Conservation (phyloP, 2,888 invertebrate genomes). For the Campopleginae sp. region DNA sequence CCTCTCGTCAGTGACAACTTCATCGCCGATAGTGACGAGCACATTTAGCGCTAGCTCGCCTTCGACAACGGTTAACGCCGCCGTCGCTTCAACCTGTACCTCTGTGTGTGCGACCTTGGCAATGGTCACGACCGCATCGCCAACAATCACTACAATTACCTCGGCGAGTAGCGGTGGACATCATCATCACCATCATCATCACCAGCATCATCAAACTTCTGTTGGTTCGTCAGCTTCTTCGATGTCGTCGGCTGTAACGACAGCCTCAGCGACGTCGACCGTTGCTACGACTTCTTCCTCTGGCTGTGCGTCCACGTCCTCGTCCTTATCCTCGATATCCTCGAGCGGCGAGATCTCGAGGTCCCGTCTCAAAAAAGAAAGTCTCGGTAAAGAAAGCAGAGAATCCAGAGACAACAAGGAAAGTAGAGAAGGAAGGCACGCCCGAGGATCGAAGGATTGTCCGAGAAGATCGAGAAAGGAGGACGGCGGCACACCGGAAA, state of each 20-base stretch:
- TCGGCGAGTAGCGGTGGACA: constrained; percentile 50
- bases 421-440: constrained; percentile 81
- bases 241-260: constrained; percentile 14
- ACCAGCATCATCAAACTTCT: constrained; percentile 63
- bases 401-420: constrained; percentile 81
- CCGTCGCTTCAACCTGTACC: constrained; percentile 74
- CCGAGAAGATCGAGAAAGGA: constrained; percentile 80
- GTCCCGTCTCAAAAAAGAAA: constrained; percentile 76
- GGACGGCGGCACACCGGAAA: constrained; percentile 71
- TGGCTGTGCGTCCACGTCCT: constrained; percentile 68
- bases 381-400: constrained; percentile 77
- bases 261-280: constrained; percentile 70
- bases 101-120: constrained; percentile 70
- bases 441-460: constrained; percentile 79
- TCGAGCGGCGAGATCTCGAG: constrained; percentile 73
- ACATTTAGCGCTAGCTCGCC: constrained; percentile 66
- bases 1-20: constrained; percentile 32
- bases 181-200: constrained; percentile 39
- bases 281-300: constrained; percentile 63
- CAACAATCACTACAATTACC: constrained; percentile 74
- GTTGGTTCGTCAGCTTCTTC: constrained; percentile 71
- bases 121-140: constrained; percentile 68
- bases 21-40: constrained; percentile 11
- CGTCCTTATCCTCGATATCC: constrained; percentile 69
- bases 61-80: constrained; percentile 69